Percentiles rank a stretch among this genome's conserved stretches.
Evolutionary conservation across 2,113 vertebrate genomes (phyloP).

Genomic region (Onychostoma macrolepis): DNA sequence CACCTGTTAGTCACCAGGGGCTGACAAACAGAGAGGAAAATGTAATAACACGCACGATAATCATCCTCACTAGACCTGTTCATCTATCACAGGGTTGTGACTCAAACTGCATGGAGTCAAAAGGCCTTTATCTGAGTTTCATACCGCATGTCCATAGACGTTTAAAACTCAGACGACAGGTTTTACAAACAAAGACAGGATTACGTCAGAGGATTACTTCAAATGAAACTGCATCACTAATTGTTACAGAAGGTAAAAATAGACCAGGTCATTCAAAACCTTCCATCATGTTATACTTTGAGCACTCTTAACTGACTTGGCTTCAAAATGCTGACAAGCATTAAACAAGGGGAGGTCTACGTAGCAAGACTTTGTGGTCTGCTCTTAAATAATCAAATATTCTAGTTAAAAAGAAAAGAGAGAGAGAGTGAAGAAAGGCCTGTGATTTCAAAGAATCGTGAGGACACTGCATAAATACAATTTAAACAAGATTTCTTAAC

Average conservation of each 20-base stretch:
- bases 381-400: neutral
- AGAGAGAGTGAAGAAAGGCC: neutral
- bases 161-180: slow-evolving; percentile 2
- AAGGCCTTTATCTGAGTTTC: slow-evolving; percentile 31
- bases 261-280: neutral
- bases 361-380: neutral
- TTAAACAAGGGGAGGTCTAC: neutral
- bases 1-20: slow-evolving; percentile 36
- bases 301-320: neutral
- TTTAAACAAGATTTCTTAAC: neutral
- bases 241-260: neutral
- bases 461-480: neutral
- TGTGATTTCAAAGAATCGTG: neutral
- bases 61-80: slow-evolving; percentile 49
- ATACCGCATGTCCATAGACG: neutral
- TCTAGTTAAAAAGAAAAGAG: neutral
- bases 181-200: neutral
- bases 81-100: slow-evolving; percentile 32
- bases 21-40: slow-evolving; percentile 24
- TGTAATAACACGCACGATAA: slow-evolving; percentile 25
- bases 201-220: neutral
- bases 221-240: slow-evolving; percentile 15
- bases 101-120: slow-evolving; percentile 35
- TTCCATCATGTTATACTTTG: neutral
- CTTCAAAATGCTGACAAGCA: neutral